Evolutionary conservation across 2,113 vertebrate species (phyloP), one percentile per base, ranked within the genome.

Genomic region (Salvelinus alpinus): DNA sequence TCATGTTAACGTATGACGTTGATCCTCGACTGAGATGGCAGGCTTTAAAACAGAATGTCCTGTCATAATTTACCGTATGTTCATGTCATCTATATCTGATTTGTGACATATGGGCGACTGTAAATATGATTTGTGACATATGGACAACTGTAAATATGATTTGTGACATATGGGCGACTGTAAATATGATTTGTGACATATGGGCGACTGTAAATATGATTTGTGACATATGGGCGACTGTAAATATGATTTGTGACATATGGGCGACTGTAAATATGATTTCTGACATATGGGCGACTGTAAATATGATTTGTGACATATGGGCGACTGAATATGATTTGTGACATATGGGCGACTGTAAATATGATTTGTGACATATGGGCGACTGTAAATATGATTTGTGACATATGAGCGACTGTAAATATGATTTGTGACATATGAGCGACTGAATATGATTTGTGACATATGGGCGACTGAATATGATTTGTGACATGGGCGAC

Each of bases 401-500:
- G 68, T 82, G 74, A 82, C 70, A 72, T 65, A 31, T 77, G 59
- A 75, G 81, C 70, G 79, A 75, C 74, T 57, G 14, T 31, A 27
- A 22, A 29, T 65, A 18, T 54, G 51, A 54, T 54, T 54, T 79
- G 68, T 82, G 74, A 82, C 72, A 34, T 34, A 34, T 34, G 5
- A 5, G 1, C 31, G 5, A 75, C 74, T 54, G 51, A 34, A 64
- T 64, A 54, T 16, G 51, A 54, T 16, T 54, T 79, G 68, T 82
- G 34, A 34, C 34, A 72, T 65, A 27, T 77, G 64, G 77, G 80
- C 62, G 80, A 75, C 74, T 54, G 51, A n/a, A n/a, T n/a, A n/a
- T n/a, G n/a, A n/a, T 20, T 57, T 78, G 65, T 82, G 72, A 82
- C 72, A 31, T 77, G 64, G 77, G 82, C 66, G 79, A 75, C 74